Percentiles rank a stretch among this genome's conserved stretches.
Conservation (phyloP, 2,113 vertebrate species). For the Brevimyrus niger region DNA sequence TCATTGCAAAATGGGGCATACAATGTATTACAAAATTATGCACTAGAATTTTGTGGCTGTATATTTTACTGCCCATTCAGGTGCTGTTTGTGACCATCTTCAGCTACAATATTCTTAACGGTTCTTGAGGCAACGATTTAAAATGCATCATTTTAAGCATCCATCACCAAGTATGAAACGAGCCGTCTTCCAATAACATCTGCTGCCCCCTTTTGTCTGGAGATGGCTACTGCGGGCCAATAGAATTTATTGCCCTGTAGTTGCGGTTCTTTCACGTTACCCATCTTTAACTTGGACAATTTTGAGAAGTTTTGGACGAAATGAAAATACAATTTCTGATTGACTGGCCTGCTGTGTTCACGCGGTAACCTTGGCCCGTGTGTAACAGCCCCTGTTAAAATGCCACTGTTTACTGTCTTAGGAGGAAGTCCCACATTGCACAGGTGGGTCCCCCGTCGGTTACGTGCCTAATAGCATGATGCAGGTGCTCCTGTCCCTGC, state of each 20-base stretch:
- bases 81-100: not conserved
- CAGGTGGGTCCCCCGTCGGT: not conserved
- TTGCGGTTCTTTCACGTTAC: not conserved
- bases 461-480: not conserved
- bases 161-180: not conserved
- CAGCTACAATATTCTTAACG: not conserved
- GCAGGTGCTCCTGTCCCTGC: not conserved
- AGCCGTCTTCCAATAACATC: not conserved
- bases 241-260: not conserved
- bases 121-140: not conserved
- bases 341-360: not conserved
- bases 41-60: not conserved
- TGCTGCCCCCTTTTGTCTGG: conserved; percentile 18
- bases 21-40: not conserved
- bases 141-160: not conserved
- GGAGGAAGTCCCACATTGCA: not conserved
- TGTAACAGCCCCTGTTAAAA: not conserved
- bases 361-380: not conserved
- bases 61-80: not conserved
- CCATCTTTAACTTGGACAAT: not conserved
- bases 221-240: not conserved
- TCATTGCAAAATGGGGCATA: not conserved
- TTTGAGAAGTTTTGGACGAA: not conserved
- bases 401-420: not conserved
- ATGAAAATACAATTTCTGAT: not conserved